phyloP scores from a whole-genome alignment of 2,797 vertebrate genomes.

The Chelon auratus region DNA sequence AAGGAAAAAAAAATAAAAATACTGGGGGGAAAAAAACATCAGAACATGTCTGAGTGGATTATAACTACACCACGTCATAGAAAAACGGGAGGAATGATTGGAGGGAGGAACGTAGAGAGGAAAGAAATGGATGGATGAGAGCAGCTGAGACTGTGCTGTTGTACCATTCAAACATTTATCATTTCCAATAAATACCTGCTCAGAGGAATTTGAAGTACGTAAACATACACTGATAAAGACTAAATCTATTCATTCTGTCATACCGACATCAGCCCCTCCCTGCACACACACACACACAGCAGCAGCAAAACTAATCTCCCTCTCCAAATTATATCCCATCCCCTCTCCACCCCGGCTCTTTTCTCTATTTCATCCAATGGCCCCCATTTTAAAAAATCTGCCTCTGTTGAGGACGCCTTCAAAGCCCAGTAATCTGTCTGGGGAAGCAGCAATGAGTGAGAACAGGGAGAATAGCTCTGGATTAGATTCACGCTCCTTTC shows the following conservation, averaged over 20 bases:
- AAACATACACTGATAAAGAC: constrained; percentile 48
- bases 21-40: constrained; percentile 28
- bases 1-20: constrained; percentile 27
- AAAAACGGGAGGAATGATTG: constrained; percentile 23
- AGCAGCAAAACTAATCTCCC: constrained; percentile 61
- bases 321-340: constrained; percentile 47
- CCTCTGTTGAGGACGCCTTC: constrained; percentile 66
- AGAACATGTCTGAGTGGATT: constrained; percentile 75
- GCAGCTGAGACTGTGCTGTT: constrained; percentile 35
- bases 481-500: constrained; percentile 60
- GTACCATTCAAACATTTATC: constrained; percentile 53
- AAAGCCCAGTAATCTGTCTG: constrained; percentile 76
- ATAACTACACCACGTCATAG: constrained; percentile 61
- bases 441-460: constrained; percentile 66
- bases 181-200: constrained; percentile 55
- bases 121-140: constrained; percentile 21
- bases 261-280: constrained; percentile 31
- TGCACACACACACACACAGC: constrained; percentile 24
- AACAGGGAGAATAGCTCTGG: constrained; percentile 52
- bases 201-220: constrained; percentile 39
- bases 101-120: not conserved
- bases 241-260: constrained; percentile 44
- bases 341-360: constrained; percentile 30
- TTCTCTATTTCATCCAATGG: constrained; percentile 53
- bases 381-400: constrained; percentile 68